These are phyloP conservation scores for Microtus montanus DNA, from an alignment of 2,113 vertebrate genomes.

Conservation along the genomic window DNA sequence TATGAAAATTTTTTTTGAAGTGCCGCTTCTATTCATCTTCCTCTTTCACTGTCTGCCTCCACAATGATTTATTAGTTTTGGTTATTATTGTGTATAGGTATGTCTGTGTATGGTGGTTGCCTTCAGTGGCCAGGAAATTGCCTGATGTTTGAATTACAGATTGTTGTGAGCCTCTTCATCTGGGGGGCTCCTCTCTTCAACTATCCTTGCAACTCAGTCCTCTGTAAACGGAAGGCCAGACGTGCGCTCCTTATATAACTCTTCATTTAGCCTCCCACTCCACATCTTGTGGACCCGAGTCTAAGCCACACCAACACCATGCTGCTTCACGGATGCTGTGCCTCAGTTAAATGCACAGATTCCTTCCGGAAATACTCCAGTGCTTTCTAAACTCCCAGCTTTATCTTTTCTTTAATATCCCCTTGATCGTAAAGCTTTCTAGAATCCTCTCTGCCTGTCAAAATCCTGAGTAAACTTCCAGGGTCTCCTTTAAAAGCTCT, in stretches of 20 bases:
- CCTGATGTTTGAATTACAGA: background rate
- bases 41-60: background rate
- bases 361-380: background rate
- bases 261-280: background rate
- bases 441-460: slow-evolving; percentile 12
- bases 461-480: background rate
- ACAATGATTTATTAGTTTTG: background rate
- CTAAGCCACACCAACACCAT: background rate
- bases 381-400: background rate
- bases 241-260: background rate
- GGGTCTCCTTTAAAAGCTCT: background rate
- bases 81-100: background rate
- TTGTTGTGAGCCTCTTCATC: background rate
- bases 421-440: slow-evolving; percentile 3
- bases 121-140: background rate
- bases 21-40: background rate
- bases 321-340: background rate
- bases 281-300: background rate
- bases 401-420: slow-evolving; percentile 28
- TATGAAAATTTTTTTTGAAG: background rate
- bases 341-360: background rate
- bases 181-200: background rate
- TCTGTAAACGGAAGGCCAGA: background rate
- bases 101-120: background rate
- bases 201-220: background rate